Conservation (phyloP, 2,888 invertebrate genomes). For the Aphodius granarius region DNA sequence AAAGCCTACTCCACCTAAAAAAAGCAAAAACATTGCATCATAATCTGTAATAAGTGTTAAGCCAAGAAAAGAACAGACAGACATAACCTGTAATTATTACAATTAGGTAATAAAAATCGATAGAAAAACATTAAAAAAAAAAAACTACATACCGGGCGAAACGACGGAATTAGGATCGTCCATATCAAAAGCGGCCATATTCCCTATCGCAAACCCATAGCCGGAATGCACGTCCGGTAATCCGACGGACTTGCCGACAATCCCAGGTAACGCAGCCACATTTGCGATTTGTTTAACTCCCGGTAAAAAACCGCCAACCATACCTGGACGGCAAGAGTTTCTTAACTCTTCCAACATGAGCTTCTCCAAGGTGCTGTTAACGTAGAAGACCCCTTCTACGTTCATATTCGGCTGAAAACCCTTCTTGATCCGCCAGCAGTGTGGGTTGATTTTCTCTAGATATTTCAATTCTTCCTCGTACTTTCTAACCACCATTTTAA, state of each 20-base stretch:
- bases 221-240: slow-evolving; percentile 97
- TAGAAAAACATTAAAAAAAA: not conserved
- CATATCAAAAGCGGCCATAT: slow-evolving; percentile 99
- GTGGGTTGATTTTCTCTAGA: slow-evolving; percentile 82
- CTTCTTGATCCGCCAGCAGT: slow-evolving; percentile 93
- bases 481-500: slow-evolving; percentile 80
- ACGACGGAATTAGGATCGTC: slow-evolving; percentile 89
- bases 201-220: slow-evolving; percentile 99
- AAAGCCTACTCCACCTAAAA: slow-evolving; percentile 88
- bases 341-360: slow-evolving; percentile 96
- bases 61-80: too few species aligned
- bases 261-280: slow-evolving; percentile 97
- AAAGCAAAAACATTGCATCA: not conserved
- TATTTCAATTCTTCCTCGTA: slow-evolving; percentile 94
- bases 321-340: slow-evolving; percentile 86
- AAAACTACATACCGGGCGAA: slow-evolving; percentile 68
- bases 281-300: slow-evolving; percentile 99
- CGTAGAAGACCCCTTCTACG: slow-evolving; percentile 97
- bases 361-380: slow-evolving; percentile 87
- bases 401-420: slow-evolving; percentile 99
- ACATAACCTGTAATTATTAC: too few species aligned
- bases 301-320: slow-evolving; percentile 94
- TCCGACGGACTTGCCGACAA: slow-evolving; percentile 91
- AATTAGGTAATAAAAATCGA: not conserved
- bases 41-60: too few species aligned